Evolutionary conservation across 2,888 invertebrate genomes (phyloP), one percentile per base, ranked within the genome.

Genomic region (Lithophane semibrunnea): DNA sequence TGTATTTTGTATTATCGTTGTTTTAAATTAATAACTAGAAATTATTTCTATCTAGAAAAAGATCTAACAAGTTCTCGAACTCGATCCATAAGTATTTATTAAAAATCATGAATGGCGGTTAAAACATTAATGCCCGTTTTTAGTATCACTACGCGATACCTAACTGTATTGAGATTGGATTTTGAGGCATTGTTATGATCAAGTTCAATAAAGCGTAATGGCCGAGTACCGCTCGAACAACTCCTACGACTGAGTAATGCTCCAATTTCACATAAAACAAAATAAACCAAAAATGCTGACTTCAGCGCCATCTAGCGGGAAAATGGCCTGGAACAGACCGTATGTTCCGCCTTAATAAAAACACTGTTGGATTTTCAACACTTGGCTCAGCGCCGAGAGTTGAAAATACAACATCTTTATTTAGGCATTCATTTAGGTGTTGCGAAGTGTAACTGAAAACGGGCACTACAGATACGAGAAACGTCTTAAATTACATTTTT

Each of bases 1-100:
- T 37, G 13, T 29, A 54, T 52, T 42, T 47, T 68, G 44, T 54
- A 56, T 69, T n/a, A 54, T 83, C 56, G 61, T 66, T 83, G 67
- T 58, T 54, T 54, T 13, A 42, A 60, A 29, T 54, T 60, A 60
- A 29, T 44, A 5, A 82, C 58, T 47, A 47, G 2, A 60, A 81
- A 63, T 37, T 13, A 54, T 58, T 3, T 44, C 10, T 54, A 54
- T 54, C 13, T 56, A 76, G 37, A n/a, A 68, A 58, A 61, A 42
- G 2, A 54, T 56, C 9, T 37, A 37, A 37, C 37, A 37, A 37
- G 37, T 37, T 37, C 4, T 37, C 37, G 37, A 37, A 37, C 37
- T 58, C 8, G 16, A 47, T 13, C n/a, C 21, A 76, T 37, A 54
- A 49, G 1, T 16, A 78, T 7, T 2, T 8, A 49, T 21, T 37